Evolutionary conservation across 1,140 invertebrate species (phyloP).

Genomic region (Drosophila willistoni): DNA sequence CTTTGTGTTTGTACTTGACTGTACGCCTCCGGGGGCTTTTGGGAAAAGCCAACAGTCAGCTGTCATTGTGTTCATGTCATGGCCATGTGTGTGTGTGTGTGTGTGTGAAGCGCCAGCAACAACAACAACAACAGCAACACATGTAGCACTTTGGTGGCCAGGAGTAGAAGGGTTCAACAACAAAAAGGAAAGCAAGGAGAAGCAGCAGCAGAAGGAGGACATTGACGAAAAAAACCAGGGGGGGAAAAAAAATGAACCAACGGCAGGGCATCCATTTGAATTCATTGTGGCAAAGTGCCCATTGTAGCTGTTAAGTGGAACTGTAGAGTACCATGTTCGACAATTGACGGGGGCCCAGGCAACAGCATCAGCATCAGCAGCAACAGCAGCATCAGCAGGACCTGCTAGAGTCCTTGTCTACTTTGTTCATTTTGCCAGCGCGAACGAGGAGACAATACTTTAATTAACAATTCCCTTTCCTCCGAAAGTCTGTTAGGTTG

Average conservation of each 20-base stretch:
- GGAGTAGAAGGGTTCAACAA: slow-evolving; percentile 30
- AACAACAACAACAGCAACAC: slow-evolving; percentile 63
- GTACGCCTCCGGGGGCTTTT: slow-evolving; percentile 71
- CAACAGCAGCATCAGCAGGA: slow-evolving; percentile 12
- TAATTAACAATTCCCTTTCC: slow-evolving; percentile 82
- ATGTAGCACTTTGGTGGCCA: slow-evolving; percentile 38
- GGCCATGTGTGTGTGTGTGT: slow-evolving; percentile 55
- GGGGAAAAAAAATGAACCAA: slow-evolving; percentile 44
- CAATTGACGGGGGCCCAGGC: slow-evolving; percentile 77
- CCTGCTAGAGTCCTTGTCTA: slow-evolving; percentile 71
- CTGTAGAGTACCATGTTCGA: slow-evolving; percentile 82
- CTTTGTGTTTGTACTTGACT: slow-evolving; percentile 64
- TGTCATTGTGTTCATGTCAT: slow-evolving; percentile 80
- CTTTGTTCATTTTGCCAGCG: slow-evolving; percentile 80
- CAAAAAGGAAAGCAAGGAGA: slow-evolving; percentile 37
- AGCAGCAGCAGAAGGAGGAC: slow-evolving; percentile 26
- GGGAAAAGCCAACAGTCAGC: slow-evolving; percentile 77
- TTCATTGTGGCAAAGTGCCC: slow-evolving; percentile 82
- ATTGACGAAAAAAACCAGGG: not conserved
- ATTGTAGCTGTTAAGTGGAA: slow-evolving; percentile 83
- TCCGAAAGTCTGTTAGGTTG: slow-evolving; percentile 30
- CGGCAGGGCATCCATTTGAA: slow-evolving; percentile 79
- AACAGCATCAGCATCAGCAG: slow-evolving; percentile 29
- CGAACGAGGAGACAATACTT: slow-evolving; percentile 81
- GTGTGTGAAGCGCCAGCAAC: slow-evolving; percentile 52